Evolutionary conservation across 2,113 vertebrate species (phyloP).

Genomic region (Xenopus tropicalis): UCB_Xtro_10.0 CM004445.2:73376501-73377000

Average conservation of each 20-base stretch:
- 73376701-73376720: too few species aligned
- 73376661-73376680: too few species aligned
- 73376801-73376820: not conserved
- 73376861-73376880: slow-evolving; percentile 4
- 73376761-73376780: not conserved
- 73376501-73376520: too few species aligned
- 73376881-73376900: not conserved
- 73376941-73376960: not conserved
- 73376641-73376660: too few species aligned
- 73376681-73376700: too few species aligned
- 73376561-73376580: too few species aligned
- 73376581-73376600: too few species aligned
- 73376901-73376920: not conserved
- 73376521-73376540: too few species aligned
- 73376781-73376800: not conserved
- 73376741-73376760: not conserved
- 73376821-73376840: not conserved
- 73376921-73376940: not conserved
- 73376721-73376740: too few species aligned
- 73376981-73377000: not conserved
- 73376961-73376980: not conserved
- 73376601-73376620: too few species aligned
- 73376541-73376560: too few species aligned
- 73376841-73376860: not conserved
- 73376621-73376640: too few species aligned